A percentile compares a stretch with the other conserved stretches of the same genome.
phyloP scores from a whole-genome alignment of 2,113 vertebrate genomes.

The Zapornia atra region DNA sequence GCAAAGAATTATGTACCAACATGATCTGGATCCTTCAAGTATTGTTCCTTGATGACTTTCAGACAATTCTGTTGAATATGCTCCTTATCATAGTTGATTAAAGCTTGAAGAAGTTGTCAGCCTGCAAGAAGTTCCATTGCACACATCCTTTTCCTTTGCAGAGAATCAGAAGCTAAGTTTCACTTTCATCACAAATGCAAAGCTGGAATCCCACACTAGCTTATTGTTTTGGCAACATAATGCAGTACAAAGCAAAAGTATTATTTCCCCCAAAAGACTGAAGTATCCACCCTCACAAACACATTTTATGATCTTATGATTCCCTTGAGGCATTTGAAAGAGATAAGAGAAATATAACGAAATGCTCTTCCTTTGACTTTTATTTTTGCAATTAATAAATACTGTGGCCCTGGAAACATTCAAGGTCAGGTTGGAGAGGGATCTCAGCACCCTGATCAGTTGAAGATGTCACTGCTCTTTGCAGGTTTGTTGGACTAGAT shows the following conservation, averaged over 20 bases:
- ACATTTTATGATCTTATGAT: background rate
- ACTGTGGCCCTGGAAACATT: background rate
- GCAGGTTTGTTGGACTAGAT: background rate
- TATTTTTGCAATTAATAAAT: slow-evolving; percentile 37
- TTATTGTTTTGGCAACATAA: background rate
- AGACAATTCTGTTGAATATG: slow-evolving; percentile 85
- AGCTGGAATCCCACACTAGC: slow-evolving; percentile 21
- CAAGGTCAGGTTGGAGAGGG: background rate
- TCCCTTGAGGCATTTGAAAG: slow-evolving; percentile 8
- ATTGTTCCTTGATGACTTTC: slow-evolving; percentile 82
- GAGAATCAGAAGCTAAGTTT: slow-evolving; percentile 46
- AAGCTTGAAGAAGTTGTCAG: slow-evolving; percentile 84
- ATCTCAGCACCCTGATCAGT: background rate
- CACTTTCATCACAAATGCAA: slow-evolving; percentile 52
- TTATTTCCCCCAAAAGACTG: background rate
- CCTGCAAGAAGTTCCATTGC: slow-evolving; percentile 59
- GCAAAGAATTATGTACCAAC: slow-evolving; percentile 84
- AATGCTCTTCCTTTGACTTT: slow-evolving; percentile 43
- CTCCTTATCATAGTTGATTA: slow-evolving; percentile 85
- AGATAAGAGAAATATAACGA: background rate
- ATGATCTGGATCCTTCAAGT: slow-evolving; percentile 80
- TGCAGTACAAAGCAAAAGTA: background rate
- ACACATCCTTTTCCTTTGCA: slow-evolving; percentile 1
- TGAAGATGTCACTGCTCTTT: background rate
- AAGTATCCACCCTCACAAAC: slow-evolving; percentile 9